phyloP scores from a whole-genome alignment of 2,797 vertebrate species.

The Poecile montanus region DNA sequence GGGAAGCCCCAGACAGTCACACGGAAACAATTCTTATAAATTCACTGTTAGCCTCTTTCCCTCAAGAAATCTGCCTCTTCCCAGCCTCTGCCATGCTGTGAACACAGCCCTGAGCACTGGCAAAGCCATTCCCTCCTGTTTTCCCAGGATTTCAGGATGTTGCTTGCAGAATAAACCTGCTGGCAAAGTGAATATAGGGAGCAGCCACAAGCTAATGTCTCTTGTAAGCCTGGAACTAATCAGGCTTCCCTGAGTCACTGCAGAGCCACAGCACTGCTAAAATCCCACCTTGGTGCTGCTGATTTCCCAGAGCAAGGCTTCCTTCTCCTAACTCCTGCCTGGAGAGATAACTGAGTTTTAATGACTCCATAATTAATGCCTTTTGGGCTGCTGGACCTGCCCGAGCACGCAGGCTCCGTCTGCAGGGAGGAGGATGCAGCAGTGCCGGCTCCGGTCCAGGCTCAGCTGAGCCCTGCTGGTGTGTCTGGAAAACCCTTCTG shows the following conservation, averaged over 20 bases:
- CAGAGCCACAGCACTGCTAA: neutral
- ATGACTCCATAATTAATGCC: neutral
- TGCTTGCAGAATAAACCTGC: neutral
- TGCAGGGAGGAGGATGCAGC: neutral
- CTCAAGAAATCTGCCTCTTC: neutral
- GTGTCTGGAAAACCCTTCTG: neutral
- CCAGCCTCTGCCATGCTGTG: neutral
- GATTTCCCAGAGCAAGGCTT: neutral
- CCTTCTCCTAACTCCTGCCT: neutral
- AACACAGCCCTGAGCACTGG: neutral
- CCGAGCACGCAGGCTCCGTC: fast-evolving
- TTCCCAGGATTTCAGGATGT: neutral
- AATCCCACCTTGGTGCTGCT: neutral
- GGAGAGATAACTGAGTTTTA: neutral
- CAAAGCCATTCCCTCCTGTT: neutral
- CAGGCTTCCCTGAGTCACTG: neutral
- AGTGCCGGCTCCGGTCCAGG: neutral
- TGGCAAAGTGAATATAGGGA: neutral
- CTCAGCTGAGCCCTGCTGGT: neutral
- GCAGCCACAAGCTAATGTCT: neutral
- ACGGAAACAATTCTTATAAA: neutral
- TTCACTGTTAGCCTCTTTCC: neutral
- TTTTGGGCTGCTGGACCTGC: neutral
- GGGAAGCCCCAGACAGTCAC: fast-evolving
- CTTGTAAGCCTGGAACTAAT: neutral